Percentiles rank a stretch among this genome's conserved stretches.
Conservation (phyloP, 2,113 vertebrate species). For the Ivindomyrus marchei region DNA sequence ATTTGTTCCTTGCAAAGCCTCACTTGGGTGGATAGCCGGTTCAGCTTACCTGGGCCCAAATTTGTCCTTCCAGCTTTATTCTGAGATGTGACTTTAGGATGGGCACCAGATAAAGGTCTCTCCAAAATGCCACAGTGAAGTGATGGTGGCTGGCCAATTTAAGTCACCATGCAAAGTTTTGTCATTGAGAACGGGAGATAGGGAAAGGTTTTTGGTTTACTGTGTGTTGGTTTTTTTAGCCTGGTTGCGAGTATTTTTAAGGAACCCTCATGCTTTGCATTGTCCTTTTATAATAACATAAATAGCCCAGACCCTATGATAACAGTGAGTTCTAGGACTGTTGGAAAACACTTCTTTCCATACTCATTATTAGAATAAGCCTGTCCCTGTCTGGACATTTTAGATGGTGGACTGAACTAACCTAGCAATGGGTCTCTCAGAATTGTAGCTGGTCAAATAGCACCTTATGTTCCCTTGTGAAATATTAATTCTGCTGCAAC, state of each 20-base stretch:
- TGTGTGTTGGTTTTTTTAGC: not conserved
- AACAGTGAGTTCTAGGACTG: not conserved
- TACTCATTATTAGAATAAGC: not conserved
- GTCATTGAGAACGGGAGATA: not conserved
- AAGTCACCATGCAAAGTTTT: not conserved
- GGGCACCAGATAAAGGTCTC: not conserved
- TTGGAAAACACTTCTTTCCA: not conserved
- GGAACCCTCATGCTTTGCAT: not conserved
- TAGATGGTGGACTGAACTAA: not conserved
- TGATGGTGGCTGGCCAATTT: not conserved
- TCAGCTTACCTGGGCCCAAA: not conserved
- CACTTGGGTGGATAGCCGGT: not conserved
- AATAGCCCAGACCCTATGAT: not conserved
- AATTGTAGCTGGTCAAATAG: not conserved
- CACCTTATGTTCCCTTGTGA: conserved; percentile 34
- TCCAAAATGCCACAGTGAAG: not conserved
- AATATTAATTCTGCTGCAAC: conserved; percentile 56
- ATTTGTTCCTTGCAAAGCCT: not conserved
- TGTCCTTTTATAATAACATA: not conserved
- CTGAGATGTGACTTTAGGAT: not conserved
- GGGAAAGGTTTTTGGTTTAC: not conserved
- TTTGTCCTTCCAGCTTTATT: not conserved
- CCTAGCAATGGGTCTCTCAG: not conserved
- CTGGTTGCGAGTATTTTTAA: not conserved
- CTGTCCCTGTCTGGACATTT: not conserved